Conservation (phyloP, 2,888 invertebrate species). For the Endomychus coccineus region DNA sequence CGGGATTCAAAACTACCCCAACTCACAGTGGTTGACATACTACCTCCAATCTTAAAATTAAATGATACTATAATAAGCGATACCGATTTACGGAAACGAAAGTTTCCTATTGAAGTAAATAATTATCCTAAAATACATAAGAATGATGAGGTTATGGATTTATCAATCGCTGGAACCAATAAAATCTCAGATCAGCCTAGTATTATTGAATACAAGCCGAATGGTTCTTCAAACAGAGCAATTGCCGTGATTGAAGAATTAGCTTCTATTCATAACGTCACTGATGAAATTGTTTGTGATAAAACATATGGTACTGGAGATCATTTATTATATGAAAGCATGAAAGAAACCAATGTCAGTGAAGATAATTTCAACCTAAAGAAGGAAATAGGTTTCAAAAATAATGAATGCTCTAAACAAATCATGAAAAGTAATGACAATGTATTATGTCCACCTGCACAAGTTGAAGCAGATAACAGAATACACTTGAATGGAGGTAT, state of each 20-base stretch:
- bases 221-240: conserved; percentile 6
- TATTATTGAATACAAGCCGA: conserved; percentile 9
- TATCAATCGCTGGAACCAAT: conserved; percentile 27
- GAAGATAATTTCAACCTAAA: too few relatives aligned
- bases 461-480: too few relatives aligned
- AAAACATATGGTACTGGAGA: neutral
- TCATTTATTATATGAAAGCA: neutral
- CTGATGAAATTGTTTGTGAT: too few relatives aligned
- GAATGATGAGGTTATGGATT: conserved; percentile 40
- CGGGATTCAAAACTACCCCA: conserved; percentile 4
- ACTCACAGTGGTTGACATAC: neutral
- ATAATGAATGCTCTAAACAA: conserved; percentile 7
- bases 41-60: conserved; percentile 28
- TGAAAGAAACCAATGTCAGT: conserved; percentile 3
- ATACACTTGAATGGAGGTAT: too few relatives aligned
- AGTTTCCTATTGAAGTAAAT: conserved; percentile 11
- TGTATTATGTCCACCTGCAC: too few relatives aligned
- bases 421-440: conserved; percentile 15
- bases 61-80: conserved; percentile 27
- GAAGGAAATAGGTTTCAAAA: conserved; percentile 10
- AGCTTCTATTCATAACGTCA: conserved; percentile 3
- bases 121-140: conserved; percentile 29
- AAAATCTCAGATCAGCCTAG: conserved; percentile 6
- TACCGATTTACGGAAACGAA: conserved; percentile 18
- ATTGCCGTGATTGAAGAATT: conserved; percentile 2